Conservation (phyloP, 2,113 vertebrate species). For the Pseudopodoces humilis region DNA sequence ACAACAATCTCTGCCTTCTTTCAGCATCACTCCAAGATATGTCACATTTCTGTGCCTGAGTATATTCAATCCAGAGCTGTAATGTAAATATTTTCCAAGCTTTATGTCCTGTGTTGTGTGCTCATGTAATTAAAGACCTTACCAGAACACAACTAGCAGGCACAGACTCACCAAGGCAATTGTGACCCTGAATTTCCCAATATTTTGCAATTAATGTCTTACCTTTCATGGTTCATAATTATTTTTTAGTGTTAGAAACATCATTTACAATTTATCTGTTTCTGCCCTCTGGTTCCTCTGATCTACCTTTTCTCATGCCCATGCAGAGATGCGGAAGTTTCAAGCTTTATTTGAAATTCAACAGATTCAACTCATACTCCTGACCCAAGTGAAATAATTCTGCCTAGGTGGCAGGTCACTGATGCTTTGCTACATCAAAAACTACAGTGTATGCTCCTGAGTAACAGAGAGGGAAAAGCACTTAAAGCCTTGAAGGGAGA, state of each 20-base stretch:
- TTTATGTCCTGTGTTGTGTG: not conserved
- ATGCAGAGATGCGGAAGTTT: not conserved
- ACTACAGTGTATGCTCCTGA: not conserved
- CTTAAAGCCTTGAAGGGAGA: not conserved
- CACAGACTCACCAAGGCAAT: not conserved
- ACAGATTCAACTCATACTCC: not conserved
- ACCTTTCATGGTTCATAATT: not conserved
- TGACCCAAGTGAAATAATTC: not conserved
- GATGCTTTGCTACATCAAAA: not conserved
- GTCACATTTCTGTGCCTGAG: not conserved
- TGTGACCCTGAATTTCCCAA: not conserved
- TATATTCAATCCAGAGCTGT: not conserved
- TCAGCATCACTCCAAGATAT: not conserved
- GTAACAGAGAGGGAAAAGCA: not conserved
- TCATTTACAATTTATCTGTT: not conserved
- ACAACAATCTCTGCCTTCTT: not conserved
- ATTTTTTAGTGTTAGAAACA: not conserved
- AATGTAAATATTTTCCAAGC: conserved; percentile 27
- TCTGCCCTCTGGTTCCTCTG: not conserved
- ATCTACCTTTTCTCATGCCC: not conserved
- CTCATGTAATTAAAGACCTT: not conserved
- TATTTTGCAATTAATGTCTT: not conserved
- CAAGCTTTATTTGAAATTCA: not conserved
- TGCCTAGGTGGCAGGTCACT: not conserved
- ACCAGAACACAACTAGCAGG: not conserved